Evolutionary conservation across 2,113 vertebrate species (phyloP).

Genomic region (Leucoraja erinaceus): DNA sequence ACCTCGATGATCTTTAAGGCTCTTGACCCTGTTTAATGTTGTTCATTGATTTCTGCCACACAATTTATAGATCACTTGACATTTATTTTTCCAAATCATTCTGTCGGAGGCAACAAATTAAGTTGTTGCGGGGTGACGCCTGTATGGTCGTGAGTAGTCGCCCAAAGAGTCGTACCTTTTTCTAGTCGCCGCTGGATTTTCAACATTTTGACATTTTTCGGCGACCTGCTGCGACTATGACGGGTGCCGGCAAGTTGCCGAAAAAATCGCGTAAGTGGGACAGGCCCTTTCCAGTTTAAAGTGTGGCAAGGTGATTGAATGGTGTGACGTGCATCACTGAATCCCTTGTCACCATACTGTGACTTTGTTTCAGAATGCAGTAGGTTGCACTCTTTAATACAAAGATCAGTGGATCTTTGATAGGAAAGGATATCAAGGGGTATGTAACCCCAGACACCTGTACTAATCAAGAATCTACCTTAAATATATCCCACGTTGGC

Average conservation of each 20-base stretch:
- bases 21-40: background rate
- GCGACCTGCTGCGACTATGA: no score
- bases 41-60: background rate
- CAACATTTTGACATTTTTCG: no score
- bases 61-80: background rate
- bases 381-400: background rate
- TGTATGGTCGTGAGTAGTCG: no score
- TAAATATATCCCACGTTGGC: no score
- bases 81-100: background rate
- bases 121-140: background rate
- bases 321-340: background rate
- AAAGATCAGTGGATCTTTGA: background rate
- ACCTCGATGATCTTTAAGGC: background rate
- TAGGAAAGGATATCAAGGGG: background rate
- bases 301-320: no score
- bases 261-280: no score
- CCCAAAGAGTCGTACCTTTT: no score
- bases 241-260: no score
- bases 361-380: background rate
- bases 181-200: no score
- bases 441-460: no score
- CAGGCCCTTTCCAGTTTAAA: no score
- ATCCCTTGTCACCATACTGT: background rate
- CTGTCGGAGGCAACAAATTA: background rate
- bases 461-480: no score